Evolutionary conservation across 2,797 vertebrate species (phyloP).

Genomic region (Anisognathus igniventris): DNA sequence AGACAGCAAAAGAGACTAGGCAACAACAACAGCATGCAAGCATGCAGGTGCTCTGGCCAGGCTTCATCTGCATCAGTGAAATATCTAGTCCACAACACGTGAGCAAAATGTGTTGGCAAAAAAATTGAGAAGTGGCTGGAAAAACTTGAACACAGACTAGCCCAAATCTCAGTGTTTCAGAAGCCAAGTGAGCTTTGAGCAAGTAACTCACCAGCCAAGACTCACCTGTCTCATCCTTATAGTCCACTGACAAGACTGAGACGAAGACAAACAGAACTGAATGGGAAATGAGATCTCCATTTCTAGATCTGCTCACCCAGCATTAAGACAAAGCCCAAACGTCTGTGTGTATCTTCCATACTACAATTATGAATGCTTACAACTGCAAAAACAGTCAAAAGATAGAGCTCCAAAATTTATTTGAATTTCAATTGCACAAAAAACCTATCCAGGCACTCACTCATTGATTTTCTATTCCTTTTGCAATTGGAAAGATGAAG

Average conservation of each 20-base stretch:
- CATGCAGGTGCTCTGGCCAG: not conserved
- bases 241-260: not conserved
- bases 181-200: not conserved
- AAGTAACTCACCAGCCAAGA: not conserved
- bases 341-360: not conserved
- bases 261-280: not conserved
- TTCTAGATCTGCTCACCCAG: not conserved
- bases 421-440: not conserved
- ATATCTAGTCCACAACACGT: not conserved
- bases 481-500: not conserved
- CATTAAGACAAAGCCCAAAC: not conserved
- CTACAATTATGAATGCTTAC: not conserved
- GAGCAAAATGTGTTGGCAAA: not conserved
- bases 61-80: not conserved
- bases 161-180: not conserved
- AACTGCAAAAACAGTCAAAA: not conserved
- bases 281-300: not conserved
- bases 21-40: not conserved
- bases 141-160: not conserved
- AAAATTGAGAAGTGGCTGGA: not conserved
- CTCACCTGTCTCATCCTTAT: not conserved
- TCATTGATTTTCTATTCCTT: not conserved
- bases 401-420: not conserved
- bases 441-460: not conserved
- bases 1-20: not conserved